These are phyloP conservation scores for Andrena bucephala DNA, from an alignment of 2,888 invertebrate genomes.

Conservation along the genomic window DNA sequence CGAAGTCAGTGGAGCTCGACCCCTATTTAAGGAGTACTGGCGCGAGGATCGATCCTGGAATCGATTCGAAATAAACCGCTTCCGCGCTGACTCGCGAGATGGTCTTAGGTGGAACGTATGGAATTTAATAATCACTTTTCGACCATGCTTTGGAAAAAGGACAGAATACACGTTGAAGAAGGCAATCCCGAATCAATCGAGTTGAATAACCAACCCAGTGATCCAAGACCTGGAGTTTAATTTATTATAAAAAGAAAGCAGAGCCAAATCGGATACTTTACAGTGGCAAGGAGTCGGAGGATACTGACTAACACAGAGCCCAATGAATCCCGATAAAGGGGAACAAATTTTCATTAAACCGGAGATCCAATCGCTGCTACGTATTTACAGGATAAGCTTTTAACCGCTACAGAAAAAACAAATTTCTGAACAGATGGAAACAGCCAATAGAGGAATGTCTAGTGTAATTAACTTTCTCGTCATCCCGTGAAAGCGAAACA, in stretches of 20 bases:
- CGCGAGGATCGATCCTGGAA: slow-evolving; percentile 52
- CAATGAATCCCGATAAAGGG: not conserved
- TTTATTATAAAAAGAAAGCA: no score
- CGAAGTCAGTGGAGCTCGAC: slow-evolving; percentile 56
- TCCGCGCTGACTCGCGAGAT: slow-evolving; percentile 15
- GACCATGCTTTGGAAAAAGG: no score
- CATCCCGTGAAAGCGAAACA: slow-evolving; percentile 36
- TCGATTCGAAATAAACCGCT: slow-evolving; percentile 28
- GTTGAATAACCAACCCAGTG: no score
- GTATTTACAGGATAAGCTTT: not conserved
- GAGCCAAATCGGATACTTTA: not conserved
- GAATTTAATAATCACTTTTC: not conserved
- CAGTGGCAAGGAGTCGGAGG: not conserved
- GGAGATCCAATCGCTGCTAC: not conserved
- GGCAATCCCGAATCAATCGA: no score
- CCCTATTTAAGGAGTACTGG: slow-evolving; percentile 39
- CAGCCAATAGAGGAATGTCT: slow-evolving; percentile 1
- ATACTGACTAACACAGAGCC: not conserved
- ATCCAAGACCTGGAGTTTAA: no score
- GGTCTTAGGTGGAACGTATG: not conserved
- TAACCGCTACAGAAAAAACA: not conserved
- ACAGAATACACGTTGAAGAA: no score
- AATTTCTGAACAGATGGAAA: slow-evolving; percentile 2
- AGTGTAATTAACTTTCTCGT: slow-evolving; percentile 51
- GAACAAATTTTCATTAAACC: not conserved